Evolutionary conservation across 2,888 invertebrate species (phyloP), one percentile per base, ranked within the genome.

Genomic region (Clepsis dumicolana): DNA sequence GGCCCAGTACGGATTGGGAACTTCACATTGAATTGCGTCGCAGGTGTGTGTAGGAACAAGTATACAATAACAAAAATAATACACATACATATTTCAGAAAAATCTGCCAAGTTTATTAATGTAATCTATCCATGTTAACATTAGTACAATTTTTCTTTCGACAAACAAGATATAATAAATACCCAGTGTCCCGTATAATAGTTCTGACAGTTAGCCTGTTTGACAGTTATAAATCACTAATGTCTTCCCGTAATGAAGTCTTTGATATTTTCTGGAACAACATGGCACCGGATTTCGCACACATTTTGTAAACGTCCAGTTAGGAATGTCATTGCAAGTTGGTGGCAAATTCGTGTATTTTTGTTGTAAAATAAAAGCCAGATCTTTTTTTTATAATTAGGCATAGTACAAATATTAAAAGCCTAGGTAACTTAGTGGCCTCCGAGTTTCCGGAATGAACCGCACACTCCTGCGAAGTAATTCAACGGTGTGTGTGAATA

Each of bases 251-350:
- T 68, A 64, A 68, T 63, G 52, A 38, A 18, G 44, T 32, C 52
- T 57, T 59, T 68, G 68, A 68, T 64, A 68, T 68, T 52, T 68
- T 59, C 29, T 35, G 12, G 52, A 25, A 29, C 54, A 66, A 64
- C 68, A 53, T 53, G 68, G 32, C 68, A 64, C 3, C 18, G 64
- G 57, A 44, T 10, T 68, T 57, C n/a, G 32, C n/a, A n/a, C 21
- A 27, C 38, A 41, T 14, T 32, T 35, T 18, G 2, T 7, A 50
- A 59, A 59, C 38, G 32, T 48, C 38, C 61, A 35, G 38, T 50
- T 56, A 16, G 24, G 38, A 25, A 16, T 59, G 38, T 41, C 41
- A 59, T n/a, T 0, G 10, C 16, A 12, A n/a, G 14, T 18, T 3
- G n/a, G 10, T 41, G 4, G 8, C 4, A 25, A 41, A 59, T 59